These are phyloP conservation scores for Drosophila jambulina DNA, from an alignment of 1,140 invertebrate genomes.

Conservation along the genomic window DNA sequence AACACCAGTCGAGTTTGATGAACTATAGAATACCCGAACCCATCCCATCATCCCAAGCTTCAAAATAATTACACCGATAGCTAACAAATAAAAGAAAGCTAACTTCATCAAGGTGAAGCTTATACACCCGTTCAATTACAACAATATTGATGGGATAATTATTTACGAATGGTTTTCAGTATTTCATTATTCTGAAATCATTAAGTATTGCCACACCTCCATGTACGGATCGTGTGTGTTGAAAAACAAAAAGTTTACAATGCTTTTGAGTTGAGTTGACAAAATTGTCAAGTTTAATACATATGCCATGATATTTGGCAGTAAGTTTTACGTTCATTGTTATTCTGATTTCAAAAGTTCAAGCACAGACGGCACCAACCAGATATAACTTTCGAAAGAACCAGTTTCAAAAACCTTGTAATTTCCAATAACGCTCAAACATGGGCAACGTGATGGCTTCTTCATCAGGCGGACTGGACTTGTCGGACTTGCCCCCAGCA, in stretches of 20 bases:
- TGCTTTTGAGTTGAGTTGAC: not conserved
- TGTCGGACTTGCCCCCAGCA: slow-evolving; percentile 35
- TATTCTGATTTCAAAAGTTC: slow-evolving; percentile 19
- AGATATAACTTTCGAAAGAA: slow-evolving; percentile 14
- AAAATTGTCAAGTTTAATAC: not conserved
- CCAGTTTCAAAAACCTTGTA: slow-evolving; percentile 20
- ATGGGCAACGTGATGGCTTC: slow-evolving; percentile 89
- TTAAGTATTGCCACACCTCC: no score
- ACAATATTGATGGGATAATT: no score
- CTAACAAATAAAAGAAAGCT: no score
- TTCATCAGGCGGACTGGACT: slow-evolving; percentile 67
- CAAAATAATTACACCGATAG: no score
- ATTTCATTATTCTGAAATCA: no score
- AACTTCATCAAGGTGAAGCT: no score
- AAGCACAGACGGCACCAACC: not conserved
- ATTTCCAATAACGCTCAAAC: slow-evolving; percentile 18
- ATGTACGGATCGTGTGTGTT: no score
- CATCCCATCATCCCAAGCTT: no score
- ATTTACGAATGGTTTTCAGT: no score
- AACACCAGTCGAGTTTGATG: no score
- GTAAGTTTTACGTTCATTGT: not conserved
- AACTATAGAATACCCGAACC: no score
- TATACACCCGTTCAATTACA: no score
- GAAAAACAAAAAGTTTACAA: not conserved
- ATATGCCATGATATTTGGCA: not conserved